These are phyloP conservation scores for Podarcis raffonei DNA, from an alignment of 2,113 vertebrate species.

Conservation along the genomic window DNA sequence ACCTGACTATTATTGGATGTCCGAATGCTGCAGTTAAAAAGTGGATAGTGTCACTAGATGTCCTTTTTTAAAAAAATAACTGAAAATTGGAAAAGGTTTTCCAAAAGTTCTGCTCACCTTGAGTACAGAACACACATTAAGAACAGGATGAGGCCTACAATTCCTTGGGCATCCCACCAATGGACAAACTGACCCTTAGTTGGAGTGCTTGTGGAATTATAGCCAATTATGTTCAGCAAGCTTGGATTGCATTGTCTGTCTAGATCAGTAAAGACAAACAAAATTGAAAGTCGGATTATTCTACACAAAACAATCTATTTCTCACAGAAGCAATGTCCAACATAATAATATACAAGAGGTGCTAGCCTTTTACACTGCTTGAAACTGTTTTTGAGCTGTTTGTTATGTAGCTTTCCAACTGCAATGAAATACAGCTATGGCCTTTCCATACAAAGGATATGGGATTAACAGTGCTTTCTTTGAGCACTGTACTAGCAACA, in stretches of 20 bases:
- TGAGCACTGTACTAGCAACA: not conserved
- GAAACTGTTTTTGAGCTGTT: not conserved
- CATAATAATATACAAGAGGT: not conserved
- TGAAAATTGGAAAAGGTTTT: not conserved
- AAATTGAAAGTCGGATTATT: conserved; percentile 2
- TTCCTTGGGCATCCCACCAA: conserved; percentile 98
- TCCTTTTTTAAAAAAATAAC: not conserved
- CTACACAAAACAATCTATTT: not conserved
- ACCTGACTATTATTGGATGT: conserved; percentile 95
- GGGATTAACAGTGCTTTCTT: not conserved
- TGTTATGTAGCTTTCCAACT: not conserved
- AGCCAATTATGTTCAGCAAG: conserved; percentile 92
- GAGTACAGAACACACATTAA: conserved; percentile 97
- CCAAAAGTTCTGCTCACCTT: conserved; percentile 79
- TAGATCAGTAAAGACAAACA: conserved; percentile 59
- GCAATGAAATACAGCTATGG: not conserved
- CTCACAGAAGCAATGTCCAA: not conserved
- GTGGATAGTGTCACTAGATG: not conserved
- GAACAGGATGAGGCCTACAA: conserved; percentile 94
- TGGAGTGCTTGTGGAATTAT: conserved; percentile 85
- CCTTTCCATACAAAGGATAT: not conserved
- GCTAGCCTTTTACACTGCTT: not conserved
- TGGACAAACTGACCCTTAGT: conserved; percentile 86
- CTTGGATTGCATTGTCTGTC: conserved; percentile 96
- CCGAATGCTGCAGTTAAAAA: conserved; percentile 82